phyloP scores from a whole-genome alignment of 2,797 vertebrate genomes.

The Mormyrops boulengeri region DNA sequence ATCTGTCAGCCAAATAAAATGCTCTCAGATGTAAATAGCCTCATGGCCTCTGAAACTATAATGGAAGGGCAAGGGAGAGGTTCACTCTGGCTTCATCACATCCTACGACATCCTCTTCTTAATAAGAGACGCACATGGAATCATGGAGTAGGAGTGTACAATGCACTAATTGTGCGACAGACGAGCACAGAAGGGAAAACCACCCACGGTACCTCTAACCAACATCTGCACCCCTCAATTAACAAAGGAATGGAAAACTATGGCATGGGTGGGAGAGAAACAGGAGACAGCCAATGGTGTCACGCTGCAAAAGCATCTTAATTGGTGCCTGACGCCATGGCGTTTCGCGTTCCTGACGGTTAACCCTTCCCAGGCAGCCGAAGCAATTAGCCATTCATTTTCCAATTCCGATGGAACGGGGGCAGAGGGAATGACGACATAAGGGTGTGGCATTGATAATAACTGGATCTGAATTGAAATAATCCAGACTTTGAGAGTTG shows the following conservation, averaged over 20 bases:
- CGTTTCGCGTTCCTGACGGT: background rate
- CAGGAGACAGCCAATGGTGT: background rate
- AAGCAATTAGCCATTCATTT: background rate
- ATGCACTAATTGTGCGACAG: conserved; percentile 1
- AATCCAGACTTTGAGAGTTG: background rate
- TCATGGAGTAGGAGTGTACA: background rate
- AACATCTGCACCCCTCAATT: conserved; percentile 4
- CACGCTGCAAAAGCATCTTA: conserved; percentile 6
- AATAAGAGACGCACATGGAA: background rate
- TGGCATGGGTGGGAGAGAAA: background rate
- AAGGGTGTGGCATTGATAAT: background rate
- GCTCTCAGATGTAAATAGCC: background rate
- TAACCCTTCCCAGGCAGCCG: background rate
- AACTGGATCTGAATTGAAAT: background rate
- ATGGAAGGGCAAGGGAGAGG: background rate
- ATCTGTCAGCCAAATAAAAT: background rate
- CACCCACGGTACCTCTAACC: conserved; percentile 17
- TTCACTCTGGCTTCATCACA: background rate
- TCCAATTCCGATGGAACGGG: background rate
- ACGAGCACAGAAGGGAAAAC: background rate
- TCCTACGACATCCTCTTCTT: background rate
- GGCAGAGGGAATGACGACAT: background rate
- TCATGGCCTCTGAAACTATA: background rate
- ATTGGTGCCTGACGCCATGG: conserved; percentile 29
- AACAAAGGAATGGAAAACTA: background rate